Evolutionary conservation across 2,797 vertebrate species (phyloP).

Genomic region (Gouania willdenowi): DNA sequence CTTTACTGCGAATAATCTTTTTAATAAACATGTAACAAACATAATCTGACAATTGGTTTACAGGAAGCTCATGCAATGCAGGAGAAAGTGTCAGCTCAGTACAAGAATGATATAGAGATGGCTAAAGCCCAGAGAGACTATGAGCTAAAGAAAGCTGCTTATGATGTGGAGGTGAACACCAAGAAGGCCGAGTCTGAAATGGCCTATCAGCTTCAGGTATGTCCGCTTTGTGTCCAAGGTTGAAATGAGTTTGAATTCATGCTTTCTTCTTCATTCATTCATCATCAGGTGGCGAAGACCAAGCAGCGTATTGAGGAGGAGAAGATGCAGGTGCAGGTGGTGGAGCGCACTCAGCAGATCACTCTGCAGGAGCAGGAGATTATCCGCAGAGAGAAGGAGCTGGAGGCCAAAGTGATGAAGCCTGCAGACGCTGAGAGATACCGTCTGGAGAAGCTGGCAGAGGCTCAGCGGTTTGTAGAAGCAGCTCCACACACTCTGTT

Average conservation of each 20-base stretch:
- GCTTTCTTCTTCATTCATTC: not conserved
- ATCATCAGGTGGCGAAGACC: conserved; percentile 86
- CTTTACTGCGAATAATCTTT: not conserved
- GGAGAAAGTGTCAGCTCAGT: conserved; percentile 89
- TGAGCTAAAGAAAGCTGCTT: conserved; percentile 88
- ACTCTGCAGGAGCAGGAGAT: conserved; percentile 91
- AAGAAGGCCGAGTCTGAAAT: conserved; percentile 91
- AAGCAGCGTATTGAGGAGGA: conserved; percentile 94
- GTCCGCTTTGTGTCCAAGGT: not conserved
- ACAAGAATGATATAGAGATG: conserved; percentile 92
- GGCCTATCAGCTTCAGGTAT: conserved; percentile 92
- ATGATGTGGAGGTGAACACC: conserved; percentile 88
- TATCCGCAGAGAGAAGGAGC: conserved; percentile 83
- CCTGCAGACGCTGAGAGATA: conserved; percentile 89
- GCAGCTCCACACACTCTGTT: too few species aligned
- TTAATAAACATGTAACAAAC: not conserved
- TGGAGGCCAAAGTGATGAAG: conserved; percentile 87
- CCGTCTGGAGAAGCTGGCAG: conserved; percentile 83
- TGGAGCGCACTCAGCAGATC: conserved; percentile 90
- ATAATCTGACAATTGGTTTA: not conserved
- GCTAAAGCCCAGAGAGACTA: conserved; percentile 90
- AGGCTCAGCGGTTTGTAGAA: conserved; percentile 83
- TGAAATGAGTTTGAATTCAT: too few species aligned
- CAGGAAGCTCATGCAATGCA: conserved; percentile 91
- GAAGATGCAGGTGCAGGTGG: conserved; percentile 89